Evolutionary conservation across 1,140 invertebrate genomes (phyloP), one percentile per base, ranked within the genome.

Genomic region (Drosophila novamexicana): DNA sequence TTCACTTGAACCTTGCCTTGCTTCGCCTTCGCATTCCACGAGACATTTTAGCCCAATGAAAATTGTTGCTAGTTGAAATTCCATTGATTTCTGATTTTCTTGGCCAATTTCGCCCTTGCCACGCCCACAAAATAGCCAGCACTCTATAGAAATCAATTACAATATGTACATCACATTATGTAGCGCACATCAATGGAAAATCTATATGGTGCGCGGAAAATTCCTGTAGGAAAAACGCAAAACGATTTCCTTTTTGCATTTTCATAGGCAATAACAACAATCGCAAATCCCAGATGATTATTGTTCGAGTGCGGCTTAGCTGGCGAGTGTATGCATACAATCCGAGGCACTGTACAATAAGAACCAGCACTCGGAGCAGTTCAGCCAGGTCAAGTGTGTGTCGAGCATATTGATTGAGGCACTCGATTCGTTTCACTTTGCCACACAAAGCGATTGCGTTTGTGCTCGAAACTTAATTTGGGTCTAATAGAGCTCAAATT

Each of bases 51-150:
- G 22, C 36, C 7, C 12, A 12, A 10, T 16, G 44, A 57, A 57
- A 56, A 58, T 67, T 53, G 44, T 65, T 71, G 54, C 18, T 47
- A 45, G 37, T 47, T 29, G 6, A 47, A 66, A 37, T 37, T 58
- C 62, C 56, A 57, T 14, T 14, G 40, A 22, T 59, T 44, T 29
- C 40, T 29, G 57, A 59, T 37, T 54, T 16, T 39, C 12, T 22
- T 40, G n/a, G 18, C 36, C 39, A 56, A 73, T 73, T 73, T 71
- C 9, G 12, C 7, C 29, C 9, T 58, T 57, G 47, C 29, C 40
- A 58, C 34, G 14, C 42, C 42, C 14, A 10, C 42, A 10, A n/a
- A 16, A 18, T 7, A 6, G 6, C 14, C 1, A 14, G n/a, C 12
- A 7, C 10, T 14, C 14, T 42, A n/a, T 3, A n/a, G 6, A 57